Base-by-base conservation (phyloP, 2,797 vertebrate species). In the Diglossa cyanea region DNA sequence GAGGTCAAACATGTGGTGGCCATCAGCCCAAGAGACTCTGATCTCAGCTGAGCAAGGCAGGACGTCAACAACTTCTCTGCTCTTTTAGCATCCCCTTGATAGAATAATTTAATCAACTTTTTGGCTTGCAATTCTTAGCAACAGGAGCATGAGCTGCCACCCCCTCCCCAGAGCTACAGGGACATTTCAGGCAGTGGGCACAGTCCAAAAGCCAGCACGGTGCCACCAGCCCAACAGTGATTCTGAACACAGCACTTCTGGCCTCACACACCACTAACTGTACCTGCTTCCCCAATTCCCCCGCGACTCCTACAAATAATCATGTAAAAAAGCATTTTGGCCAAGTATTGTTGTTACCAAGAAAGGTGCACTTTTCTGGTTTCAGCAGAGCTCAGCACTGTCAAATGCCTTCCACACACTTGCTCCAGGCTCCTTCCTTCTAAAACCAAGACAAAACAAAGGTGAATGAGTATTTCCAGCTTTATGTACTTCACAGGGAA, bases 391-490 rank as follows among this genome's bases (percentile, higher is more conserved):
- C 74, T 73, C 60, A 63, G 65, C 37, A 5, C 45, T n/a, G 68
- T 58, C 11, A 4, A 79, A 67, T 0, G 2, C 90, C 70, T 67
- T 31, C 57, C 42, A 70, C 40, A n/a, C 35, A 2, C 28, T 39
- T 67, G 35, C 66, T 63, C 63, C 66, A 40, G 45, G 63, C 57
- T 90, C 7, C 6, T 63, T 88, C 85, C 60, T 93, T 92, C 95
- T 80, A 68, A 84, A 85, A 81, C 55, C 80, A 79, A 91, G 85
- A 53, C 73, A 89, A 77, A 90, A 75, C 60, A 77, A 95, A 89
- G 66, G 73, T 37, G 13, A 94, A 95, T 61, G 57, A 71, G 42
- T 87, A 71, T 87, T 96, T 94, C 95, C 83, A 91, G 66, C 83
- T 94, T 95, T 81, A 71, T 30, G 18, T 13, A 80, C 87, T 94